phyloP scores from a whole-genome alignment of 2,797 vertebrate species.

The Atherinosoma microstoma region DNA sequence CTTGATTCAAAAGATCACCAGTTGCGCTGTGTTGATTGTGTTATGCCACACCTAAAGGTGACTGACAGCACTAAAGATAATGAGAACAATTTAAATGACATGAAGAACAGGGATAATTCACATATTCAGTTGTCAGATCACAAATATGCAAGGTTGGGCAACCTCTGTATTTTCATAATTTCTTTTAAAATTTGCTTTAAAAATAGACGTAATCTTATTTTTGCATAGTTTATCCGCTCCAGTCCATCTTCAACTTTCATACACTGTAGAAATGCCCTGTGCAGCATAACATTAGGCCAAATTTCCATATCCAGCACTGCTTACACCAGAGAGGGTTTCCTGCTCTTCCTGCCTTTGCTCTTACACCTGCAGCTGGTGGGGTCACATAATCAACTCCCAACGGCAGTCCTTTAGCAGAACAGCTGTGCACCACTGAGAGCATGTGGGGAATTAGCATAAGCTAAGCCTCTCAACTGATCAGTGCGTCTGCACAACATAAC shows the following conservation, averaged over 20 bases:
- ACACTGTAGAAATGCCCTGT: slow-evolving; percentile 6
- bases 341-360: slow-evolving; percentile 59
- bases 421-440: slow-evolving; percentile 77
- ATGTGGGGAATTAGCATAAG: slow-evolving; percentile 74
- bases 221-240: background rate
- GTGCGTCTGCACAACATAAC: slow-evolving; percentile 52
- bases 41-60: background rate
- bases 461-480: slow-evolving; percentile 32
- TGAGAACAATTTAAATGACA: background rate
- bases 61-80: background rate
- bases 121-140: no score
- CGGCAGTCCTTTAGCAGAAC: slow-evolving; percentile 71
- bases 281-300: slow-evolving; percentile 28
- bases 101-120: background rate
- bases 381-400: slow-evolving; percentile 80
- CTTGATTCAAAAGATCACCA: slow-evolving; percentile 25
- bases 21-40: background rate
- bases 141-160: no score
- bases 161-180: no score
- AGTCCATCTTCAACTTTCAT: background rate
- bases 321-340: slow-evolving; percentile 72
- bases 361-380: slow-evolving; percentile 78
- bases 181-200: no score
- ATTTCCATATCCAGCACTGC: slow-evolving; percentile 52
- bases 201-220: no score